A percentile compares a stretch with the other conserved stretches of the same genome.
phyloP scores from a whole-genome alignment of 2,888 invertebrate genomes.

The Rhagonycha lutea region DNA sequence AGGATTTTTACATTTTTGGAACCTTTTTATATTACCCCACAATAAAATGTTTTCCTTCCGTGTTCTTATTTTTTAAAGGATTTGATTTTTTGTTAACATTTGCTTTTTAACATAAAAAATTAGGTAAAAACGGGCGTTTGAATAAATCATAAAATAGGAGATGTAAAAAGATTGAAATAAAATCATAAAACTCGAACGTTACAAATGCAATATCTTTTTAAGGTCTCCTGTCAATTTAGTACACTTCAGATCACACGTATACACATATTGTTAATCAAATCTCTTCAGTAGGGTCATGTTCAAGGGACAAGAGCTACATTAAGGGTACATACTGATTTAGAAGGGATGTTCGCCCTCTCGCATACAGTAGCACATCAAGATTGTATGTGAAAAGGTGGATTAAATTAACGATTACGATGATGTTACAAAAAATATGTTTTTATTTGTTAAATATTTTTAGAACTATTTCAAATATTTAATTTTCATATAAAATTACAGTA shows the following conservation, averaged over 20 bases:
- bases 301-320: conserved; percentile 41
- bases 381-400: not conserved
- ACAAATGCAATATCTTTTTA: conserved; percentile 19
- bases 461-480: not conserved
- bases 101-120: not conserved
- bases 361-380: conserved; percentile 10
- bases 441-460: not conserved
- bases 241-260: conserved; percentile 36
- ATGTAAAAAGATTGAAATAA: conserved; percentile 1
- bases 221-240: conserved; percentile 26
- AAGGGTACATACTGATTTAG: conserved; percentile 25
- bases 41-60: not conserved
- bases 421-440: not conserved
- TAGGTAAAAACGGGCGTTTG: not conserved
- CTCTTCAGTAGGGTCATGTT: conserved; percentile 47
- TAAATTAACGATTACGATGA: not conserved
- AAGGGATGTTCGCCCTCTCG: conserved; percentile 25
- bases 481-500: too few relatives aligned
- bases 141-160: not conserved
- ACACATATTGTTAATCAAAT: conserved; percentile 53
- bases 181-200: conserved; percentile 12
- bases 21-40: not conserved
- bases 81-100: not conserved
- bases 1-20: not conserved
- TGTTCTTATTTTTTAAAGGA: not conserved